Base-by-base conservation (phyloP, 2,797 vertebrate species). In the Rhinogobio ventralis region DNA sequence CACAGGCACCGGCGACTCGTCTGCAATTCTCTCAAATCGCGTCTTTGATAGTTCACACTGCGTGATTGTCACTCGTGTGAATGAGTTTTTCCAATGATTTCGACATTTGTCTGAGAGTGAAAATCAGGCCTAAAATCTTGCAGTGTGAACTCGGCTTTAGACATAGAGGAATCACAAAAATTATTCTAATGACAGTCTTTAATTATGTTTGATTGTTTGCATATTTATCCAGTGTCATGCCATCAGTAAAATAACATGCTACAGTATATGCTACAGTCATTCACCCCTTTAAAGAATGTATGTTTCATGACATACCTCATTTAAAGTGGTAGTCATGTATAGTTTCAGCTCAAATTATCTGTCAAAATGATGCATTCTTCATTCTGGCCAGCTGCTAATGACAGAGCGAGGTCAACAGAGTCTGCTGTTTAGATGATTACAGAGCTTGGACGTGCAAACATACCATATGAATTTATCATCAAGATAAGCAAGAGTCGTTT, bases 331-430 rank as follows among this genome's bases (percentile, higher is more conserved):
- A 79, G 11, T 67, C 30, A 39, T 19, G 25, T 33, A 23, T 76
- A 25, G 39, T 30, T 60, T 30, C 20, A 45, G 39, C 39, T 71
- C n/a, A 25, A 55, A 46, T 84, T 64, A 71, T 71, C 4, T 20
- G 28, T 85, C 39, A 36, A 64, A 53, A 69, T 33, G 19, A 69
- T 42, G 49, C 60, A 55, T 19, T 69, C 51, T 84, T 20, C 49
- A 77, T 19, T 68, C n/a, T 19, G 82, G 64, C 14, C 64, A 64
- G 75, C 20, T 79, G 67, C 55, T 64, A 72, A 79, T 64, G 83
- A 84, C 67, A 84, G 75, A 84, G 75, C 14, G 19, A 28, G n/a
- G 64, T 30, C 33, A 77, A 71, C 46, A 8, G 7, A 57, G 5
- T 36, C 42, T 79, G 53, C 11, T 62, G 25, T 72, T 71, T 39